A percentile compares a stretch with the other conserved stretches of the same genome.
These are phyloP conservation scores for Autographa pulchrina DNA, from an alignment of 2,888 invertebrate species.

Conservation along the genomic window DNA sequence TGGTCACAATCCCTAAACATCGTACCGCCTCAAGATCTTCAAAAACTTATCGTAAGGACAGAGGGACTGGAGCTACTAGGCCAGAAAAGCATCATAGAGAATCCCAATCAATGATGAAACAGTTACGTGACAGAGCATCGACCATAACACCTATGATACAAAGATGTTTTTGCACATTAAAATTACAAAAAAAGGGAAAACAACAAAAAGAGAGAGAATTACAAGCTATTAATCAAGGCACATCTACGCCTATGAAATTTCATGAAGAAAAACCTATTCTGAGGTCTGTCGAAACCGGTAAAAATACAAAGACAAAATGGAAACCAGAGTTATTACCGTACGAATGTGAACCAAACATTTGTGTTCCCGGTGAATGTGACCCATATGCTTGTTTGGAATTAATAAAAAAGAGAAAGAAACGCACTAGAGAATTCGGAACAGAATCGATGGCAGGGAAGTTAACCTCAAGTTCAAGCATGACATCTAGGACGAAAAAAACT, in stretches of 20 bases:
- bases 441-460: constrained; percentile 32
- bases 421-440: constrained; percentile 38
- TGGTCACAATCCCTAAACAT: constrained; percentile 21
- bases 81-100: constrained; percentile 20
- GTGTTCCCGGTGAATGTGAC: constrained; percentile 65
- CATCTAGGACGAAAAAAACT: constrained; percentile 27
- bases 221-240: constrained; percentile 40
- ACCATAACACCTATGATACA: constrained; percentile 53
- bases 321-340: constrained; percentile 57
- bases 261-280: constrained; percentile 27
- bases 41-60: constrained; percentile 30
- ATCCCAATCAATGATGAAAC: constrained; percentile 41
- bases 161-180: constrained; percentile 68
- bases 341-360: constrained; percentile 66
- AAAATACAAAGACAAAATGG: constrained; percentile 42
- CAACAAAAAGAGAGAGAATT: constrained; percentile 36
- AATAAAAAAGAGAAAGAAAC: constrained; percentile 54
- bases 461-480: constrained; percentile 45
- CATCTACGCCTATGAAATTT: constrained; percentile 46
- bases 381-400: constrained; percentile 59
- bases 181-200: constrained; percentile 58
- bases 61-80: constrained; percentile 30
- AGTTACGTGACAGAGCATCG: constrained; percentile 50
- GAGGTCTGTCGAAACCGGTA: constrained; percentile 38
- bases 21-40: constrained; percentile 27